phyloP scores from a whole-genome alignment of 2,113 vertebrate species.

The Psilopsiagon aymara region DNA sequence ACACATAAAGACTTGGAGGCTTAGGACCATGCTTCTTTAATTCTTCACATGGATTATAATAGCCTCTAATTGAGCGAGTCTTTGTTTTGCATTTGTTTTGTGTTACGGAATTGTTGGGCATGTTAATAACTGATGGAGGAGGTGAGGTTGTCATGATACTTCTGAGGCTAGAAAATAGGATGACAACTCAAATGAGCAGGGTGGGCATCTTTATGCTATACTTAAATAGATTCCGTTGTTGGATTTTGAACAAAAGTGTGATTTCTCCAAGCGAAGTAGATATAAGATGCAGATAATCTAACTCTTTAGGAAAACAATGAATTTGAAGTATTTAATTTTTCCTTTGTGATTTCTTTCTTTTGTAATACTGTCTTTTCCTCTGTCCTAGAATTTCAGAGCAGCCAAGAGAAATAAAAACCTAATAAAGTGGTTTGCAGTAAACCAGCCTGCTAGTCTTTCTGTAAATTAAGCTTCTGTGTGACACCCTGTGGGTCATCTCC shows the following conservation, averaged over 20 bases:
- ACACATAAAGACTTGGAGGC: neutral
- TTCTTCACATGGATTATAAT: neutral
- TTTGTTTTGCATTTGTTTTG: neutral
- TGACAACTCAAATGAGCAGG: neutral
- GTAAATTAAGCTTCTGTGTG: neutral
- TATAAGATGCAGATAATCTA: neutral
- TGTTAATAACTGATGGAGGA: neutral
- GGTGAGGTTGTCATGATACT: neutral
- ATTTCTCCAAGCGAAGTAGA: neutral
- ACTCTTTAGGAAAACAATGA: neutral
- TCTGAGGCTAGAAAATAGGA: neutral
- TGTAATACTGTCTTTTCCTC: neutral
- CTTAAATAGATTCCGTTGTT: neutral
- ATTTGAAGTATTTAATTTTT: neutral
- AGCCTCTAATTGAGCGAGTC: neutral
- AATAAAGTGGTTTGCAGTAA: neutral
- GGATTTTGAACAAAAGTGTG: neutral
- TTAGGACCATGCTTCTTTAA: neutral
- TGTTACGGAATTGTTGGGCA: neutral
- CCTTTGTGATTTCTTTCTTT: neutral
- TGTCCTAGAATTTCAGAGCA: neutral
- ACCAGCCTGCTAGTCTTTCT: neutral
- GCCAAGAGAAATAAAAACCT: neutral
- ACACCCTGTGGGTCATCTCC: neutral
- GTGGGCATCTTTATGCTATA: neutral